These are phyloP conservation scores for Nannoperca obscura DNA, from an alignment of 2,797 vertebrate species.

Conservation along the genomic window DNA sequence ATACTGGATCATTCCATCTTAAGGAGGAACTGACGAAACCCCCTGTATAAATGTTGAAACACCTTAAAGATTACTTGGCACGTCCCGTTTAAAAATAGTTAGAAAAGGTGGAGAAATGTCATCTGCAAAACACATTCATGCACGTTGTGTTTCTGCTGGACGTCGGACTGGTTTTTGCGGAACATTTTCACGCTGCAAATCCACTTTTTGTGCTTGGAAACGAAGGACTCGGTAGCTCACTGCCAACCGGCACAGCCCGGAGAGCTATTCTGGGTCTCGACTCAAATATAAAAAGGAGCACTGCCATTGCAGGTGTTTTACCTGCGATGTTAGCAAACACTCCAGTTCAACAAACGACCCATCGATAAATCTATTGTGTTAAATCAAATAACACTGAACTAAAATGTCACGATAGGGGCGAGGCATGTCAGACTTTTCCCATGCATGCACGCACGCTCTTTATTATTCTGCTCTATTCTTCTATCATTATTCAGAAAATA, in stretches of 20 bases:
- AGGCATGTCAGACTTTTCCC: background rate
- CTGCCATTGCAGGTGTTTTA: constrained; percentile 6
- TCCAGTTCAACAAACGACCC: constrained; percentile 16
- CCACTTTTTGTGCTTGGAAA: background rate
- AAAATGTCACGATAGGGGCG: constrained; percentile 6
- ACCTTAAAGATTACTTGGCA: background rate
- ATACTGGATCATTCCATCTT: background rate
- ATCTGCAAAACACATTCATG: background rate
- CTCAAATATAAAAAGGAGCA: background rate
- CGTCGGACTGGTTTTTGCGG: background rate
- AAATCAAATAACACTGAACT: background rate
- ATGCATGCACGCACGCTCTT: background rate
- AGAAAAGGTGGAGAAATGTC: background rate
- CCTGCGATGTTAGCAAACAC: constrained; percentile 27
- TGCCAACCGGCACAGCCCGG: background rate
- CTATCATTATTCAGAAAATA: constrained; percentile 21
- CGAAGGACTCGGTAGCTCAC: background rate
- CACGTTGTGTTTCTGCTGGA: background rate
- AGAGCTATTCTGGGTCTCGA: background rate
- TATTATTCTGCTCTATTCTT: background rate
- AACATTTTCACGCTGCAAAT: background rate
- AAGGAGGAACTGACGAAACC: constrained; percentile 9
- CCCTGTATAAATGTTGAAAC: background rate
- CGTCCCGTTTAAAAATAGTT: no score
- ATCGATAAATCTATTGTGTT: background rate